phyloP scores from a whole-genome alignment of 2,797 vertebrate species.

The Hypotaenidia philippensis region DNA sequence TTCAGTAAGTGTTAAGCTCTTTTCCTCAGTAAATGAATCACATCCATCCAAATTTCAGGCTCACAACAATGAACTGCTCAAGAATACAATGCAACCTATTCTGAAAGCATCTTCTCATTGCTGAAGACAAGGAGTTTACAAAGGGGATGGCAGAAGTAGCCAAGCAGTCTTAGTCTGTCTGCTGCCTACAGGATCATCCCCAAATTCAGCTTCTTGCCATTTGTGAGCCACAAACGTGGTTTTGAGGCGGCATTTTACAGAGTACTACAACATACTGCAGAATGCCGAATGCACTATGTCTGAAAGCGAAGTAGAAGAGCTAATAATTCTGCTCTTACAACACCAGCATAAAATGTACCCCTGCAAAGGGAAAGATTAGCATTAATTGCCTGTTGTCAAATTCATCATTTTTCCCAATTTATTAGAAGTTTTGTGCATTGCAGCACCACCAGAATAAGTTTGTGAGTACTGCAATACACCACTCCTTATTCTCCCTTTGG shows the following conservation, averaged over 20 bases:
- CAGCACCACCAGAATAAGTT: slow-evolving; percentile 48
- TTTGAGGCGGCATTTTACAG: neutral
- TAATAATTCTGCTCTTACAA: slow-evolving; percentile 45
- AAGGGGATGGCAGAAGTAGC: neutral
- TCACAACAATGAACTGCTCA: slow-evolving; percentile 46
- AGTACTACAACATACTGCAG: neutral
- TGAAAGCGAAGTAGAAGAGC: neutral
- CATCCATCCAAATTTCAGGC: slow-evolving; percentile 53
- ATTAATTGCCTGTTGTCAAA: slow-evolving; percentile 72
- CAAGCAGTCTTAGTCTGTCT: neutral
- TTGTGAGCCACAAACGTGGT: neutral
- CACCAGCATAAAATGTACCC: slow-evolving; percentile 53
- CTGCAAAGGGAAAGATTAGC: slow-evolving; percentile 55
- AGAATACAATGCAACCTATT: slow-evolving; percentile 20
- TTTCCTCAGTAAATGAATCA: slow-evolving; percentile 46
- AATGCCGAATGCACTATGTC: neutral
- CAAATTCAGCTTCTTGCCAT: neutral
- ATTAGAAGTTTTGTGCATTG: slow-evolving; percentile 60
- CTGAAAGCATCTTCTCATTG: neutral
- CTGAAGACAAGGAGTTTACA: neutral
- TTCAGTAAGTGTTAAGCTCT: slow-evolving; percentile 55
- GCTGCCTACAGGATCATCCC: neutral
- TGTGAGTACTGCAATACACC: slow-evolving; percentile 64
- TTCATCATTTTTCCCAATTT: slow-evolving; percentile 59
- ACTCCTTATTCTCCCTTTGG: slow-evolving; percentile 57